These are phyloP conservation scores for Pomatostomus ruficeps DNA, from an alignment of 2,113 vertebrate species.

Conservation along the genomic window DNA sequence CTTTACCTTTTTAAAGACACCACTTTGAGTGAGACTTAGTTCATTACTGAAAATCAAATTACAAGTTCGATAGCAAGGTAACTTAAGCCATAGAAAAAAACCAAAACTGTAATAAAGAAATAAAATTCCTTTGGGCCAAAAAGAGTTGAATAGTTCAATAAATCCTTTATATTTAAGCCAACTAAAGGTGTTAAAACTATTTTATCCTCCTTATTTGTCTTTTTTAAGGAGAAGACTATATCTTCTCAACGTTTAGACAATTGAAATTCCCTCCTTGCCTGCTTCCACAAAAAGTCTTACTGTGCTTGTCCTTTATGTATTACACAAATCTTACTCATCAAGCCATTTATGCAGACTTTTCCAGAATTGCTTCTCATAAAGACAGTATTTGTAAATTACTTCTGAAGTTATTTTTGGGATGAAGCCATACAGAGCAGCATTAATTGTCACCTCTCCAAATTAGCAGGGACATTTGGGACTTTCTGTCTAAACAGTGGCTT, in stretches of 20 bases:
- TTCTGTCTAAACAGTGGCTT: background rate
- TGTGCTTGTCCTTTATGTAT: background rate
- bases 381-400: constrained; percentile 18
- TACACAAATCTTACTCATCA: background rate
- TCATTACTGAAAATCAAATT: background rate
- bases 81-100: background rate
- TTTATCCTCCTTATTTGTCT: background rate
- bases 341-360: background rate
- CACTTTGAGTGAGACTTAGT: background rate
- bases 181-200: background rate
- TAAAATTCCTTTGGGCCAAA: background rate
- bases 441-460: constrained; percentile 34
- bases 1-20: background rate
- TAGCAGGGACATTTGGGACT: background rate
- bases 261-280: background rate
- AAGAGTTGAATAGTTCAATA: background rate
- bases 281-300: background rate
- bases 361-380: background rate
- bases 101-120: background rate
- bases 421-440: background rate
- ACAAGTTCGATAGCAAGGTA: background rate
- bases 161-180: background rate
- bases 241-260: background rate
- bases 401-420: constrained; percentile 8
- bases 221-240: background rate